Percentiles rank a stretch among this genome's conserved stretches.
These are phyloP conservation scores for Felis chaus DNA, from an alignment of 2,113 vertebrate genomes.

Conservation along the genomic window DNA sequence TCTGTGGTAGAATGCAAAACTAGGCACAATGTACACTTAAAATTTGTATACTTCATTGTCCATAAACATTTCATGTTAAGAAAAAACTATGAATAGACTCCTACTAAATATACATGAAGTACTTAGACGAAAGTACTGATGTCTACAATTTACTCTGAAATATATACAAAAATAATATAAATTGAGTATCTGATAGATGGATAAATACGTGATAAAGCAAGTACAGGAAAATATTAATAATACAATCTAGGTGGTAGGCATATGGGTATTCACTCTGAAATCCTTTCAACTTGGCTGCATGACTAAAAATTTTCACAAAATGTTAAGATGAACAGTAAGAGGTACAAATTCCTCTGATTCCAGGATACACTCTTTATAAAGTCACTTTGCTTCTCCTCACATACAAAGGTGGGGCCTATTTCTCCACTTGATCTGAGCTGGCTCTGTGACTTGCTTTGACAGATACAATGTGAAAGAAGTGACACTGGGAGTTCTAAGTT, in stretches of 20 bases:
- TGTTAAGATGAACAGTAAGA: neutral
- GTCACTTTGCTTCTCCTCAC: neutral
- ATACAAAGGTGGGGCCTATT: neutral
- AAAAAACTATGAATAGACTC: conserved; percentile 31
- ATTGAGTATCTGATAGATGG: neutral
- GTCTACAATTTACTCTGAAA: conserved; percentile 22
- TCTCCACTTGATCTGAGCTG: neutral
- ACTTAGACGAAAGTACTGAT: conserved; percentile 11
- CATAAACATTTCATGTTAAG: neutral
- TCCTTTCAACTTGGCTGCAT: conserved; percentile 12
- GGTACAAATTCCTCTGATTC: conserved; percentile 37
- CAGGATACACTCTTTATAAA: neutral
- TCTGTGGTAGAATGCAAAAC: neutral
- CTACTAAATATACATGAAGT: neutral
- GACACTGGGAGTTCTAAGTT: neutral
- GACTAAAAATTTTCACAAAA: conserved; percentile 28
- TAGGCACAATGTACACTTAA: neutral
- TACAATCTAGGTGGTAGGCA: neutral
- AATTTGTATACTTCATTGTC: neutral
- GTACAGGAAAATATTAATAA: neutral
- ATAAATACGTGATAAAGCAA: neutral
- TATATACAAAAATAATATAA: neutral
- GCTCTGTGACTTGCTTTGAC: conserved; percentile 8
- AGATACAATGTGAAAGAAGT: neutral
- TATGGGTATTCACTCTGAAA: neutral